Evolutionary conservation across 2,888 invertebrate genomes (phyloP).

Genomic region (Thecocarcelia acutangulata): DNA sequence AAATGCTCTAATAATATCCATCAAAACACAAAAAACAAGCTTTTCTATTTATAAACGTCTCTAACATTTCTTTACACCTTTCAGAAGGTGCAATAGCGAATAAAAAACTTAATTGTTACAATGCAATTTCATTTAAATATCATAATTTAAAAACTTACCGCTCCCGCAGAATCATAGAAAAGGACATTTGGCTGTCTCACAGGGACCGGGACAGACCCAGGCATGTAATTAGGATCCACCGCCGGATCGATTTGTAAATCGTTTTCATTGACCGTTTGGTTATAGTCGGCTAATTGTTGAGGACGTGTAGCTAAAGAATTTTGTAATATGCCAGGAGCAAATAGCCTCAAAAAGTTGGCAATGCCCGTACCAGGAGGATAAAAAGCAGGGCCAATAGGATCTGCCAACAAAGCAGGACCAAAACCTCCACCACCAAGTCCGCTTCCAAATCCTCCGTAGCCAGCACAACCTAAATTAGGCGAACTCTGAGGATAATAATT

Average conservation of each 20-base stretch:
- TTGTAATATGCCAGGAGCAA: constrained; percentile 77
- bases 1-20: too few species aligned
- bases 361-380: constrained; percentile 72
- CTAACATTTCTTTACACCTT: too few species aligned
- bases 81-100: too few species aligned
- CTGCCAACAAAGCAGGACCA: constrained; percentile 73
- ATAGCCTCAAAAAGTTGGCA: constrained; percentile 76
- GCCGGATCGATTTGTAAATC: constrained; percentile 75
- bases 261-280: constrained; percentile 45
- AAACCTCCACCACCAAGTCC: constrained; percentile 68
- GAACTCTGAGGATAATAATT: constrained; percentile 74
- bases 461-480: constrained; percentile 34
- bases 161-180: constrained; percentile 75
- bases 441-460: constrained; percentile 67
- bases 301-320: constrained; percentile 73
- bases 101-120: too few species aligned
- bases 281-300: constrained; percentile 42
- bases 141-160: constrained; percentile 71
- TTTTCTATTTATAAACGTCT: too few species aligned
- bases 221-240: constrained; percentile 76
- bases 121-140: too few species aligned
- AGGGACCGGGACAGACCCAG: constrained; percentile 56
- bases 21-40: too few species aligned
- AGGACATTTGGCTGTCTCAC: constrained; percentile 74
- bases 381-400: constrained; percentile 71